These are phyloP conservation scores for Pangasius larnaudii DNA, from an alignment of 2,797 vertebrate species.

Conservation along the genomic window DNA sequence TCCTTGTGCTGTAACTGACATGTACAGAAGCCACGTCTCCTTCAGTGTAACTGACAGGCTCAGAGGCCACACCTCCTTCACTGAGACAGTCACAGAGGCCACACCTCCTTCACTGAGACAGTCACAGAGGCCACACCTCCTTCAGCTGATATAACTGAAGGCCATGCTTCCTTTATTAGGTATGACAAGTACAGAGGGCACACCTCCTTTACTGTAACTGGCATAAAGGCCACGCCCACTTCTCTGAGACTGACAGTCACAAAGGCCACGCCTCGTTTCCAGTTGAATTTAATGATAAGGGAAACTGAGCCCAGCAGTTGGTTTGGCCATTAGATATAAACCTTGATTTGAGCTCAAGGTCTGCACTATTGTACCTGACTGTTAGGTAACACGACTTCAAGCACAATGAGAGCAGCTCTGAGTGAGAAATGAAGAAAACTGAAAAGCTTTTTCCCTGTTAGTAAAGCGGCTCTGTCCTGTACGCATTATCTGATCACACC, in stretches of 20 bases:
- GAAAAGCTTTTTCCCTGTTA: slow-evolving; percentile 24
- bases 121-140: neutral
- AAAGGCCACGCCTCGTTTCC: neutral
- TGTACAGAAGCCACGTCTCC: neutral
- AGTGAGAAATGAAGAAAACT: slow-evolving; percentile 24
- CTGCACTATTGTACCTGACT: neutral
- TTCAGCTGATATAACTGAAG: neutral
- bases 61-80: too few relatives aligned
- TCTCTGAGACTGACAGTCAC: neutral
- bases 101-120: neutral
- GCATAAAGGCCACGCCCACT: neutral
- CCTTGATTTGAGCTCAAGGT: neutral
- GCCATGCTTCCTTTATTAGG: too few relatives aligned
- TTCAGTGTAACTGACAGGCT: neutral
- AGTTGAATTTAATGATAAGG: neutral
- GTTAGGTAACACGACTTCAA: neutral
- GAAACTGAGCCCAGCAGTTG: neutral
- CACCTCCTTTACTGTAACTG: neutral
- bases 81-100: too few relatives aligned
- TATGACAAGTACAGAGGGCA: neutral
- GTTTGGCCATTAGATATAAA: neutral
- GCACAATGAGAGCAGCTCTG: neutral
- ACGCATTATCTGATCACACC: neutral
- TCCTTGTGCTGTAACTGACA: neutral
- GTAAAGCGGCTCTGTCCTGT: neutral